Percentiles rank a stretch among this genome's conserved stretches.
These are phyloP conservation scores for Holcopasites calliopsidis DNA, from an alignment of 1,140 invertebrate species.

Conservation along the genomic window DNA sequence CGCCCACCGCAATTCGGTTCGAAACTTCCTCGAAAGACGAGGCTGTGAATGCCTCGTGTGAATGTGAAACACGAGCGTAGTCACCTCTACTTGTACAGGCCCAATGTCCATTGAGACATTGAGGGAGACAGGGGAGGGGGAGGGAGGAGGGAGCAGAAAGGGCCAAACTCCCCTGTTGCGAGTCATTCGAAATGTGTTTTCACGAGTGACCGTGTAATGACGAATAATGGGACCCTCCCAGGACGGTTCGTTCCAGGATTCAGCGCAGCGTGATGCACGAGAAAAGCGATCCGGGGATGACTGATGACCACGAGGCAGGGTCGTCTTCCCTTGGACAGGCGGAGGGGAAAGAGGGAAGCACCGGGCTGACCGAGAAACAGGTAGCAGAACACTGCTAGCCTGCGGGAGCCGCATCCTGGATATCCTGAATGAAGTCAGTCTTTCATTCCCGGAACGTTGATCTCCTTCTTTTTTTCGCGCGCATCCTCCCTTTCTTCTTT, in stretches of 20 bases:
- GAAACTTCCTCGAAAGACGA: constrained; percentile 24
- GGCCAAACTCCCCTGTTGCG: too few relatives aligned
- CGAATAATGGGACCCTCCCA: constrained; percentile 75
- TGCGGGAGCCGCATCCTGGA: constrained; percentile 46
- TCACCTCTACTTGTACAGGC: neutral
- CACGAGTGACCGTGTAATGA: constrained; percentile 78
- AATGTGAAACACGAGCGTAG: constrained; percentile 54
- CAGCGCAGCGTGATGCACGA: constrained; percentile 58
- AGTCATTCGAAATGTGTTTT: constrained; percentile 68
- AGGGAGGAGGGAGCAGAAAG: too few relatives aligned
- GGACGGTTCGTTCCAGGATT: constrained; percentile 62
- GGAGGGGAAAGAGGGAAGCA: constrained; percentile 18
- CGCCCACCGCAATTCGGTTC: constrained; percentile 24
- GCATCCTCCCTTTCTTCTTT: neutral
- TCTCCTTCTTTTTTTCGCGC: constrained; percentile 8
- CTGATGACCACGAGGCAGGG: constrained; percentile 71
- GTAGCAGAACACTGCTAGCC: constrained; percentile 50
- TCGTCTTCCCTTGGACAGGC: constrained; percentile 11
- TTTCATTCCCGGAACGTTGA: constrained; percentile 58
- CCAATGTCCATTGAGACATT: neutral
- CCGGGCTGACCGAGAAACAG: constrained; percentile 60
- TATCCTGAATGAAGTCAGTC: constrained; percentile 56
- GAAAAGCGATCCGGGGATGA: constrained; percentile 73
- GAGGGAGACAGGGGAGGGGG: neutral
- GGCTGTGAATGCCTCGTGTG: constrained; percentile 24